phyloP scores from a whole-genome alignment of 2,113 vertebrate genomes.

The Gambusia affinis region DNA sequence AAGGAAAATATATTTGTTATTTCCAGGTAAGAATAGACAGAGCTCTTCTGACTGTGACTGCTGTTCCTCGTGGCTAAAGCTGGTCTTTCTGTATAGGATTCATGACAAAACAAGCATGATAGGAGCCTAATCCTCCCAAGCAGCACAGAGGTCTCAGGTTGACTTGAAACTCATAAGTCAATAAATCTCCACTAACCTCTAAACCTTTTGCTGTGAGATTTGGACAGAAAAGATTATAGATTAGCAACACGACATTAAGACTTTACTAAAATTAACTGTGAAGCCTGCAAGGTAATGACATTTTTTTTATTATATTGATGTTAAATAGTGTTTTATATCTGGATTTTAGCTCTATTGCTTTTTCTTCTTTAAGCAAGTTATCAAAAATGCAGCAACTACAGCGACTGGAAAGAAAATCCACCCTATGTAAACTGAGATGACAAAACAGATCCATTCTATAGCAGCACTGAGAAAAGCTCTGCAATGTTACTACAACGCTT shows the following conservation, averaged over 20 bases:
- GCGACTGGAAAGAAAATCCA: not conserved
- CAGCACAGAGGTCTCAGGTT: not conserved
- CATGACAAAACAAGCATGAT: slow-evolving; percentile 3
- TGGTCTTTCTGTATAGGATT: not conserved
- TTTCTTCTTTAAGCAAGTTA: slow-evolving; percentile 5
- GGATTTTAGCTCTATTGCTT: not conserved
- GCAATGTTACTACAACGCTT: not conserved
- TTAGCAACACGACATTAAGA: slow-evolving; percentile 8
- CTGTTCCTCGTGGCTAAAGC: not conserved
- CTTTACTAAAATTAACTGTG: not conserved
- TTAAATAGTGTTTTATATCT: not conserved
- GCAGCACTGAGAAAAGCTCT: not conserved
- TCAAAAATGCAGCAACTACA: too few relatives aligned
- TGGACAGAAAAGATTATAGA: slow-evolving; percentile 28
- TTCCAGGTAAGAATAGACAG: not conserved
- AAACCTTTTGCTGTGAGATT: slow-evolving; percentile 25
- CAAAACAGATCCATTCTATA: not conserved
- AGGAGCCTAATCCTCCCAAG: not conserved
- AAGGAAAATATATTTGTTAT: not conserved
- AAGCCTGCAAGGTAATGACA: not conserved
- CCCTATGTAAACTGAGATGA: not conserved
- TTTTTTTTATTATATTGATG: not conserved
- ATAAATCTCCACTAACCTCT: slow-evolving; percentile 44
- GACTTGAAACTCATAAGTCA: slow-evolving; percentile 34
- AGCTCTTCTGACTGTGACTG: too few relatives aligned